Percentiles rank a stretch among this genome's conserved stretches.
Evolutionary conservation across 2,113 vertebrate species (phyloP).

Genomic region (Lota lota): DNA sequence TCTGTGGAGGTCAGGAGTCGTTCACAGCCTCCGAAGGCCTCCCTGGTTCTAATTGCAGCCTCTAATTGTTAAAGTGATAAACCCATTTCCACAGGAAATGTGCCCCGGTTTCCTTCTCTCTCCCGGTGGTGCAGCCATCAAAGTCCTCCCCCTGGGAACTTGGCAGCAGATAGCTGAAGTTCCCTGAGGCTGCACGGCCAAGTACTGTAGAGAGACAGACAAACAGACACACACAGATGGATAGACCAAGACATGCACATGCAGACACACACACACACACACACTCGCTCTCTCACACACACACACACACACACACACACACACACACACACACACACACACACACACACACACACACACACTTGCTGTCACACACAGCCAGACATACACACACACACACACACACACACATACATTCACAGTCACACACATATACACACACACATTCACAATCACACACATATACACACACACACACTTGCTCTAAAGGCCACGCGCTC

Average conservation of each 20-base stretch:
- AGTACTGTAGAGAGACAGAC: background rate
- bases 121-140: conserved; percentile 50
- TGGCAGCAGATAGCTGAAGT: conserved; percentile 60
- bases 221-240: conserved; percentile 35
- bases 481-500: background rate
- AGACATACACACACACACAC: conserved; percentile 21
- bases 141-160: conserved; percentile 62
- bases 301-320: background rate
- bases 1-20: conserved; percentile 49
- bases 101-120: conserved; percentile 60
- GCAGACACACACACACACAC: conserved; percentile 23
- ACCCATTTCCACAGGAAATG: conserved; percentile 77
- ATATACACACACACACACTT: background rate
- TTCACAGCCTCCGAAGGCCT: conserved; percentile 67
- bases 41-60: conserved; percentile 63
- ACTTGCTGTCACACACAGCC: conserved; percentile 13
- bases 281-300: background rate
- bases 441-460: background rate
- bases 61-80: conserved; percentile 75
- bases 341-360: conserved; percentile 31
- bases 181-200: conserved; percentile 51
- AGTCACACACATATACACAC: background rate
- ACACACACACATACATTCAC: background rate
- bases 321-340: conserved; percentile 4
- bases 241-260: conserved; percentile 35